Percentiles rank a stretch among this genome's conserved stretches.
phyloP scores from a whole-genome alignment of 2,888 invertebrate species.

The Acholoe squamosa region DNA sequence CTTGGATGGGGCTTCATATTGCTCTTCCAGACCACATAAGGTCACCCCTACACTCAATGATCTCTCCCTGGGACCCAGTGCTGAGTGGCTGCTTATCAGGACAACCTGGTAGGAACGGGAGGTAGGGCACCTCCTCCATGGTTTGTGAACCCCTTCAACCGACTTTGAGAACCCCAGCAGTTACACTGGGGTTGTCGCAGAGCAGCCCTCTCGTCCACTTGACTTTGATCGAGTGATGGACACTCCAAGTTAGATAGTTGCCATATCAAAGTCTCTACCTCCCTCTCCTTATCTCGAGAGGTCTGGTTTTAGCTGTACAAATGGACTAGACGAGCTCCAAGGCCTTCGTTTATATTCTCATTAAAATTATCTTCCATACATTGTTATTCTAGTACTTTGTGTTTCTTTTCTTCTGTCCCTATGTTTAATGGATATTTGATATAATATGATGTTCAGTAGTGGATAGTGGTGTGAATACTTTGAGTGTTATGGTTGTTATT shows the following conservation, averaged over 20 bases:
- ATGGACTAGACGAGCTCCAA: conserved; percentile 2
- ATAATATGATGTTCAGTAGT: too few relatives aligned
- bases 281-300: conserved; percentile 42
- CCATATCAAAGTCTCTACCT: conserved; percentile 49
- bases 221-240: conserved; percentile 49
- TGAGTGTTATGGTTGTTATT: too few relatives aligned
- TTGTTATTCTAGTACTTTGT: too few relatives aligned
- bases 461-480: too few relatives aligned
- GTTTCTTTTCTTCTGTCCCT: too few relatives aligned
- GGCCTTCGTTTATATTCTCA: not conserved
- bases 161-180: not conserved
- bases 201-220: conserved; percentile 9
- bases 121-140: not conserved
- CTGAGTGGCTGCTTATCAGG: too few relatives aligned
- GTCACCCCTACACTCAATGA: too few relatives aligned
- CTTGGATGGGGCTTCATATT: too few relatives aligned
- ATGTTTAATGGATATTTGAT: too few relatives aligned
- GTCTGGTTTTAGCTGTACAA: not conserved
- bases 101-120: not conserved
- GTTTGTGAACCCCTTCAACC: not conserved
- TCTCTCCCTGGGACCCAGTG: too few relatives aligned
- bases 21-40: too few relatives aligned
- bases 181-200: not conserved
- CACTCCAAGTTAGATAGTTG: conserved; percentile 50
- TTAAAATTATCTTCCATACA: not conserved